A percentile compares a stretch with the other conserved stretches of the same genome.
These are phyloP conservation scores for Nylanderia fulva DNA, from an alignment of 1,140 invertebrate genomes.

Conservation along the genomic window DNA sequence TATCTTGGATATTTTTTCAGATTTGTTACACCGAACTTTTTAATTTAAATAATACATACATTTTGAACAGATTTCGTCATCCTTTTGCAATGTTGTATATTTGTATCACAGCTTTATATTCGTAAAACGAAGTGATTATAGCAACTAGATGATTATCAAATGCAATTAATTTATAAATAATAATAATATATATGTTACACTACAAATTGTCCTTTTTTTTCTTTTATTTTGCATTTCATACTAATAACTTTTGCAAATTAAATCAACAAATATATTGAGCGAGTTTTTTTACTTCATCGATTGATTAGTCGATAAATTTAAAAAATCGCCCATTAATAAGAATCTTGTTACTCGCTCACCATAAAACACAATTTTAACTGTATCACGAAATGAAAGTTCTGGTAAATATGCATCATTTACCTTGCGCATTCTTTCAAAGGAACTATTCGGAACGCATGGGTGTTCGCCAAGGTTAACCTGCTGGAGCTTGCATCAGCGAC, in stretches of 20 bases:
- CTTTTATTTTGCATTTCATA: neutral
- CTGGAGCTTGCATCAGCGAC: conserved; percentile 43
- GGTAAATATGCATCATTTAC: neutral
- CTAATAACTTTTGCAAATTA: neutral
- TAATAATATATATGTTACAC: neutral
- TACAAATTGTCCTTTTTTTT: neutral
- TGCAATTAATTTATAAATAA: neutral
- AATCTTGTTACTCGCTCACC: neutral
- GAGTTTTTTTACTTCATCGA: too few relatives aligned
- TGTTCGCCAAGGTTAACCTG: conserved; percentile 62
- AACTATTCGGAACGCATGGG: conserved; percentile 54
- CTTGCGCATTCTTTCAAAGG: conserved; percentile 21
- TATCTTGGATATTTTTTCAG: too few relatives aligned
- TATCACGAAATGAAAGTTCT: neutral
- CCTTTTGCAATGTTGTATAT: too few relatives aligned
- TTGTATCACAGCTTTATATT: too few relatives aligned
- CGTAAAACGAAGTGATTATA: too few relatives aligned
- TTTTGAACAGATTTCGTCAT: too few relatives aligned
- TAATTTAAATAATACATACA: too few relatives aligned
- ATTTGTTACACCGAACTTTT: too few relatives aligned
- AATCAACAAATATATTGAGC: too few relatives aligned
- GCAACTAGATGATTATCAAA: too few relatives aligned
- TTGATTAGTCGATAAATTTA: too few relatives aligned
- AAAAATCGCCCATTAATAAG: too few relatives aligned
- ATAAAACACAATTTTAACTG: neutral